These are phyloP conservation scores for Coleophora flavipennella DNA, from an alignment of 2,888 invertebrate species.

Conservation along the genomic window DNA sequence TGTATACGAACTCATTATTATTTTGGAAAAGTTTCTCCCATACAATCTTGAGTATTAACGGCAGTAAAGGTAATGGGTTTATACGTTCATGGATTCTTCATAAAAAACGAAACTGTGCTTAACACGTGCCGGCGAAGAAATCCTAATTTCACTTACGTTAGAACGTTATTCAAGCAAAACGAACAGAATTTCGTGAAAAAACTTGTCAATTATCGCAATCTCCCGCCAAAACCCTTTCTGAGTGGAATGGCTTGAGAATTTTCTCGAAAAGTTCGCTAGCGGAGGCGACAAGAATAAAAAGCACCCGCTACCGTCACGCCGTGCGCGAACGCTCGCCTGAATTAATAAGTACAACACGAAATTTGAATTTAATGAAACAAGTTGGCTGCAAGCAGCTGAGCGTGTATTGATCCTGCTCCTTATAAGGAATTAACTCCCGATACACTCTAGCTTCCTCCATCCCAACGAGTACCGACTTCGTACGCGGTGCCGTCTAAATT, in stretches of 20 bases:
- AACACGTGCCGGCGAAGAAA: too few species aligned
- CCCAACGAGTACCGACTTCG: constrained; percentile 1
- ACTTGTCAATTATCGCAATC: constrained; percentile 19
- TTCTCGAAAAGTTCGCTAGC: constrained; percentile 23
- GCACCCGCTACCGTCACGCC: constrained; percentile 38
- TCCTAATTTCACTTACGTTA: too few species aligned
- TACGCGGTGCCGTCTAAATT: background rate
- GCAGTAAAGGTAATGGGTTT: too few species aligned
- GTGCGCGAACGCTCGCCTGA: constrained; percentile 58
- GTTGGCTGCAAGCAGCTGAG: constrained; percentile 64
- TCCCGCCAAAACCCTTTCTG: constrained; percentile 18
- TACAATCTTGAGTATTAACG: too few species aligned
- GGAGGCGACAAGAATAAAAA: constrained; percentile 56
- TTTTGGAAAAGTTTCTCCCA: constrained; percentile 1
- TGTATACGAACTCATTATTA: constrained; percentile 31
- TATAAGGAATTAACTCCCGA: constrained; percentile 36
- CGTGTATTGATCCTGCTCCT: constrained; percentile 50
- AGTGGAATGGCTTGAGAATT: constrained; percentile 19
- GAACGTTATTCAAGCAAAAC: too few species aligned
- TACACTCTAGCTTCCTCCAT: too few species aligned
- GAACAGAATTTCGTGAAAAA: constrained; percentile 3
- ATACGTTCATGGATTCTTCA: too few species aligned
- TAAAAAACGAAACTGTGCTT: too few species aligned
- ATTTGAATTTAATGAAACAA: constrained; percentile 75
- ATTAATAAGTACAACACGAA: constrained; percentile 73